Evolutionary conservation across 2,888 invertebrate genomes (phyloP), one percentile per base, ranked within the genome.

Genomic region (Halocaridina rubra): DNA sequence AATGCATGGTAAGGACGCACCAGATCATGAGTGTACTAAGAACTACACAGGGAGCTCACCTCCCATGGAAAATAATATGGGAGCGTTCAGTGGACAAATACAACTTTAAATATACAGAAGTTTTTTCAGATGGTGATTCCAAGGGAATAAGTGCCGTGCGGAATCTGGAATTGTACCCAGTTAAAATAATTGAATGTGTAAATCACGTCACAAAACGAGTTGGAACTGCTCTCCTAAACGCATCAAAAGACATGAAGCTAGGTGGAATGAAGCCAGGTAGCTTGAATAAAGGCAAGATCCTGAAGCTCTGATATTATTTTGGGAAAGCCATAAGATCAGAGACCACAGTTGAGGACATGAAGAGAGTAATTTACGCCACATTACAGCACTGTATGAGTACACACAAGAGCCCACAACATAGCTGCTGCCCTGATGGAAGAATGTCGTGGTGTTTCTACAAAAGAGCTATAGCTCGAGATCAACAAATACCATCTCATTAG

Each of bases 1-100:
- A n/a, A n/a, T n/a, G n/a, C n/a, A n/a, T n/a, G n/a, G n/a, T n/a
- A n/a, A 59, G 59, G 10, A 30, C 3, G 74, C 19, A 22, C 74
- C 74, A 3, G 29, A 24, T 2, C 77, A 77, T 77, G 64, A 77
- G 61, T 77, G 77, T 32, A 61, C 77, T 0, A 77, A 77, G 64
- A 77, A 77, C 64, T 77, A 32, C n/a, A 1, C n/a, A 19, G 77
- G 77, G 22, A 77, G 61, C 33, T 77, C 77, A 19, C 77, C 77
- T 30, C 61, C 77, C 29, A 77, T 76, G 59, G 76, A 76, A 27
- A 24, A 59, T n/a, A 33, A 33, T 77, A 29, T 77, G 61, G 61
- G 13, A 10, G 19, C 61, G 77, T 5, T 77, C 77, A 10, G 61
- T 61, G 13, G 64, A n/a, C n/a, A 77, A 77, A n/a, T 77, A 59